Evolutionary conservation across 2,888 invertebrate species (phyloP).

Genomic region (Nomada lathburiana): DNA sequence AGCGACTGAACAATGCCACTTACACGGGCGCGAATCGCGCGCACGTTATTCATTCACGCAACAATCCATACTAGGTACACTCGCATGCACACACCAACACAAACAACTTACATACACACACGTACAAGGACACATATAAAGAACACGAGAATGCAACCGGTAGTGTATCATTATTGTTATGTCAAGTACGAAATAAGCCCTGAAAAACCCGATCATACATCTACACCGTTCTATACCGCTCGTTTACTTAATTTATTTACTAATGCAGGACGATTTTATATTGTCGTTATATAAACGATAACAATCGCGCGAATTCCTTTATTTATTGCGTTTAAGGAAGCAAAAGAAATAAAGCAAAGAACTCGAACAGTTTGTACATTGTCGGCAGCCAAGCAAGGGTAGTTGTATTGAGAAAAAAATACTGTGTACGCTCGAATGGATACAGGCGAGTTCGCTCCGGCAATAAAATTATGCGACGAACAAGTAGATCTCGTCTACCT

Average conservation of each 20-base stretch:
- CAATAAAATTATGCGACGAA: constrained; percentile 79
- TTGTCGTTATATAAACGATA: constrained; percentile 71
- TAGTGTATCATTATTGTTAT: constrained; percentile 77
- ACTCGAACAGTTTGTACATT: constrained; percentile 79
- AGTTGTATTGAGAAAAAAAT: constrained; percentile 75
- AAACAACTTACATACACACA: constrained; percentile 31
- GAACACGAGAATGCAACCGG: constrained; percentile 65
- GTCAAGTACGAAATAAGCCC: constrained; percentile 64
- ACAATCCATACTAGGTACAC: constrained; percentile 50
- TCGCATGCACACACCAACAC: constrained; percentile 10
- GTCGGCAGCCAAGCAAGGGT: constrained; percentile 73
- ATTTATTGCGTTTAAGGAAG: constrained; percentile 80
- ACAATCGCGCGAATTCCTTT: constrained; percentile 71
- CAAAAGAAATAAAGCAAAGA: constrained; percentile 66
- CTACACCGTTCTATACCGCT: constrained; percentile 73
- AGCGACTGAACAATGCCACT: constrained; percentile 69
- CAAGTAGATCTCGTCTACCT: constrained; percentile 45
- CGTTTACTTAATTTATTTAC: constrained; percentile 82
- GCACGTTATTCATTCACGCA: not conserved
- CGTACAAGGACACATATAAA: constrained; percentile 43
- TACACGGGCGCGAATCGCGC: constrained; percentile 21
- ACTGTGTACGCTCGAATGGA: constrained; percentile 78
- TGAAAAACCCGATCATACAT: constrained; percentile 66
- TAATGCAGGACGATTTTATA: constrained; percentile 79
- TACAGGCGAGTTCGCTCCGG: constrained; percentile 71